A percentile compares a stretch with the other conserved stretches of the same genome.
phyloP scores from a whole-genome alignment of 2,113 vertebrate genomes.

The Onychostoma macrolepis region DNA sequence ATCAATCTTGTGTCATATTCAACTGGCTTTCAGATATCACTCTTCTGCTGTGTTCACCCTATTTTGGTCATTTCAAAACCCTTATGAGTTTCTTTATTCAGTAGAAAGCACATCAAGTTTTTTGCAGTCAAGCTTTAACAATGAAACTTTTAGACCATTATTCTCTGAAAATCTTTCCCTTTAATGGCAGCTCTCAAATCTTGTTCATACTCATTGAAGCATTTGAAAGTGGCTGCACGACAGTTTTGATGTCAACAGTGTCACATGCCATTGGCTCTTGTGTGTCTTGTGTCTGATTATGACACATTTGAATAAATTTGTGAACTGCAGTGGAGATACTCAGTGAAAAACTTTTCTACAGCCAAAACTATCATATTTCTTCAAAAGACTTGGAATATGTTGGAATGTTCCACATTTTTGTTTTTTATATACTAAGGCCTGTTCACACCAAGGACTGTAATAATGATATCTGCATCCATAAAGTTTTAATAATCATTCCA shows the following conservation, averaged over 20 bases:
- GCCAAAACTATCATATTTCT: neutral
- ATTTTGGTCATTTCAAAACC: neutral
- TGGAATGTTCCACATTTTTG: neutral
- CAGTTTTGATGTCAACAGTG: neutral
- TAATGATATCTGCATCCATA: neutral
- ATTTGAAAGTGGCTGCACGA: neutral
- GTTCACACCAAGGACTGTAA: neutral
- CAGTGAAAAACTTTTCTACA: neutral
- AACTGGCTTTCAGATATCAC: neutral
- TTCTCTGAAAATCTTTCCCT: neutral
- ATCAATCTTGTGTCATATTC: no score
- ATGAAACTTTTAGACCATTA: neutral
- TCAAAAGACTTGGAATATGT: neutral
- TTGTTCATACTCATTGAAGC: neutral
- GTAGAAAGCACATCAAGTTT: neutral
- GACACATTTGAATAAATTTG: neutral
- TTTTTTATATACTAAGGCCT: neutral
- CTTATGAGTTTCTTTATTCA: neutral
- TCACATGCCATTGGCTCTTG: neutral
- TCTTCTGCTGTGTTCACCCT: neutral
- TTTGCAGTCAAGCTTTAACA: neutral
- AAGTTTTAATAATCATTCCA: neutral
- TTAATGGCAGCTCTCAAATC: neutral
- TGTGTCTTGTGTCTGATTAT: neutral
- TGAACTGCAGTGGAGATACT: neutral